These are phyloP conservation scores for Gouania willdenowi DNA, from an alignment of 2,797 vertebrate genomes.

Conservation along the genomic window DNA sequence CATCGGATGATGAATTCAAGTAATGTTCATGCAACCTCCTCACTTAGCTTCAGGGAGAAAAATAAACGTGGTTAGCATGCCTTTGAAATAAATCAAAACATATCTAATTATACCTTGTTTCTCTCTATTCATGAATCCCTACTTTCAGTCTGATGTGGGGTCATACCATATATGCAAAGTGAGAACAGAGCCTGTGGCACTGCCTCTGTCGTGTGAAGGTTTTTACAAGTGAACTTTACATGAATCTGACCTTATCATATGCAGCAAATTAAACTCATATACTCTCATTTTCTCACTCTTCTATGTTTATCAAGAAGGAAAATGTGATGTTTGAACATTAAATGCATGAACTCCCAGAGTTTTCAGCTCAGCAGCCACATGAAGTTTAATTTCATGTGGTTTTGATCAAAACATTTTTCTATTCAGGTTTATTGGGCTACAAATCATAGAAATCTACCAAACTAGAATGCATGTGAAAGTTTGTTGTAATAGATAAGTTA, in stretches of 20 bases:
- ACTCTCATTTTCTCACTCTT: slow-evolving; percentile 3
- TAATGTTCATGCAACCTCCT: too few relatives aligned
- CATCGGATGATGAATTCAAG: too few relatives aligned
- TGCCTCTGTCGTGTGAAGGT: background rate
- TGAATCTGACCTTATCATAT: background rate
- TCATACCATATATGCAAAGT: slow-evolving; percentile 10
- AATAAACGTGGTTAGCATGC: slow-evolving; percentile 26
- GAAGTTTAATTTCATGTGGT: too few relatives aligned
- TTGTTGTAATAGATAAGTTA: too few relatives aligned
- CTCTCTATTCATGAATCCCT: slow-evolving; percentile 41
- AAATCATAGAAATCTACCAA: too few relatives aligned
- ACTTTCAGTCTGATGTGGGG: slow-evolving; percentile 30
- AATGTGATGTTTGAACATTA: too few relatives aligned
- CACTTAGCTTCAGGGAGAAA: slow-evolving; percentile 25
- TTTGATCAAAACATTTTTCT: too few relatives aligned
- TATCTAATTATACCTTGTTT: slow-evolving; percentile 41
- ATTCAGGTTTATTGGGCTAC: too few relatives aligned
- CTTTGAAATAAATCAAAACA: slow-evolving; percentile 48
- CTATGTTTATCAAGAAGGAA: too few relatives aligned
- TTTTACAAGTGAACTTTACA: background rate
- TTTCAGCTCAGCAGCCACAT: background rate
- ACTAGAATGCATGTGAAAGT: too few relatives aligned
- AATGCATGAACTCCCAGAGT: too few relatives aligned
- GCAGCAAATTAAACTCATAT: too few relatives aligned
- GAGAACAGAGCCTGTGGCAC: background rate